Evolutionary conservation across 2,888 invertebrate species (phyloP).

Genomic region (Serripes groenlandicus): DNA sequence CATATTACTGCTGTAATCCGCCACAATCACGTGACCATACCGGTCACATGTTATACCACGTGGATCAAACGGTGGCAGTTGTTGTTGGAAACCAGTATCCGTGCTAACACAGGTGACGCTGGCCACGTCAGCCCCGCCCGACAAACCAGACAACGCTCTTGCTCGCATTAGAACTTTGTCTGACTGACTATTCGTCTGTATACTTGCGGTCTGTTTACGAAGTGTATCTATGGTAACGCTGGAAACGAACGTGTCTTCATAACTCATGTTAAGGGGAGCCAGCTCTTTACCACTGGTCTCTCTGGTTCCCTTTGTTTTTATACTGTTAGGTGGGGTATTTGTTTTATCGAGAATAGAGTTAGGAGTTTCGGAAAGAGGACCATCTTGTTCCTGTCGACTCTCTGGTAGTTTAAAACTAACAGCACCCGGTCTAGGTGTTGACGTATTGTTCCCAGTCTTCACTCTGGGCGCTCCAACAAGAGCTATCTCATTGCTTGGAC

Average conservation of each 20-base stretch:
- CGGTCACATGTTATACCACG: slow-evolving; percentile 76
- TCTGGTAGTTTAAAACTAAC: slow-evolving; percentile 49
- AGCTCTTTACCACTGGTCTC: slow-evolving; percentile 39
- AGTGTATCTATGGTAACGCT: slow-evolving; percentile 51
- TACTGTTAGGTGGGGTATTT: slow-evolving; percentile 45
- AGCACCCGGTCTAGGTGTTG: slow-evolving; percentile 44
- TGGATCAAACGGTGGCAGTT: slow-evolving; percentile 69
- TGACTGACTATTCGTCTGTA: neutral
- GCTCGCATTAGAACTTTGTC: slow-evolving; percentile 32
- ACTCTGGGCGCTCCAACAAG: slow-evolving; percentile 33
- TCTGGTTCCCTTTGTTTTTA: slow-evolving; percentile 21
- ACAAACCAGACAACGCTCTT: slow-evolving; percentile 57
- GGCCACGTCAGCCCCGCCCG: slow-evolving; percentile 51
- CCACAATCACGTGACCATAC: slow-evolving; percentile 76
- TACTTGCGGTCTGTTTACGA: slow-evolving; percentile 28
- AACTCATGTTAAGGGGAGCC: slow-evolving; percentile 55
- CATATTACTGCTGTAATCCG: slow-evolving; percentile 74
- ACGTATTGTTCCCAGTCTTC: slow-evolving; percentile 10
- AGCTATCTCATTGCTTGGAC: slow-evolving; percentile 31
- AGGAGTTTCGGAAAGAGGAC: slow-evolving; percentile 32
- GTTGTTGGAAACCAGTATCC: slow-evolving; percentile 27
- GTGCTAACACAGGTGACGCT: slow-evolving; percentile 57
- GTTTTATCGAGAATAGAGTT: slow-evolving; percentile 47
- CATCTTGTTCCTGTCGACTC: slow-evolving; percentile 61
- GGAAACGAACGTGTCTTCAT: slow-evolving; percentile 52